Evolutionary conservation across 2,113 vertebrate genomes (phyloP).

Genomic region (Thalassoma bifasciatum): DNA sequence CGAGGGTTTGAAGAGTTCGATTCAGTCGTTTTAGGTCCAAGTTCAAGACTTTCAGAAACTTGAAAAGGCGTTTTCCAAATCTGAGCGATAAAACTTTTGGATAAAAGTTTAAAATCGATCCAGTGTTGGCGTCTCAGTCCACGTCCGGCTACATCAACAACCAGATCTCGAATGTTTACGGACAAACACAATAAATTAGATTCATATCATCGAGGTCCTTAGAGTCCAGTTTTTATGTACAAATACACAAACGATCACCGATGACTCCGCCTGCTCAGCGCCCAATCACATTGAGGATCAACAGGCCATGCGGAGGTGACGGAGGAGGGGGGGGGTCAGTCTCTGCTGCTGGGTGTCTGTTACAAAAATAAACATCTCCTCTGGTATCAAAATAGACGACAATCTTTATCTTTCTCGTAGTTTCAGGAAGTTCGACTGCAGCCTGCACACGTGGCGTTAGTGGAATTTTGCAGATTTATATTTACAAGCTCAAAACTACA

Average conservation of each 20-base stretch:
- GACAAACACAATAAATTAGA: slow-evolving; percentile 2
- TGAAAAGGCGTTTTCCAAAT: too few species aligned
- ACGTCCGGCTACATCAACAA: not conserved
- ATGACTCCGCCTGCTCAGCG: not conserved
- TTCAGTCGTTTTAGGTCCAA: too few species aligned
- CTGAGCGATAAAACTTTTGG: too few species aligned
- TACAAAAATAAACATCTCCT: slow-evolving; percentile 81
- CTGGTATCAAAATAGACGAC: slow-evolving; percentile 80
- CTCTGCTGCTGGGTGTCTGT: slow-evolving; percentile 41
- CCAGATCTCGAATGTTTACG: slow-evolving; percentile 1
- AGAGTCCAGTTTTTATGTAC: slow-evolving; percentile 28
- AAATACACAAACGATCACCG: slow-evolving; percentile 49
- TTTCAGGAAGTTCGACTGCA: slow-evolving; percentile 30
- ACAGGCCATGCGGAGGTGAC: not conserved
- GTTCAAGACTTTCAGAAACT: too few species aligned
- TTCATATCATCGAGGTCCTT: slow-evolving; percentile 1
- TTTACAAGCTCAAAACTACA: slow-evolving; percentile 36
- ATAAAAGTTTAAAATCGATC: too few species aligned
- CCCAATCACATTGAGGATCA: slow-evolving; percentile 31
- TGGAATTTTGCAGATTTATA: slow-evolving; percentile 16
- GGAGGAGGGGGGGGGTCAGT: slow-evolving; percentile 15
- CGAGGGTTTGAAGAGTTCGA: not conserved
- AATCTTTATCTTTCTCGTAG: slow-evolving; percentile 51
- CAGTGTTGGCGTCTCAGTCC: not conserved
- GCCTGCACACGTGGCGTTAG: not conserved